These are phyloP conservation scores for Enteromius fasciolatus DNA, from an alignment of 2,797 vertebrate genomes.

Conservation along the genomic window DNA sequence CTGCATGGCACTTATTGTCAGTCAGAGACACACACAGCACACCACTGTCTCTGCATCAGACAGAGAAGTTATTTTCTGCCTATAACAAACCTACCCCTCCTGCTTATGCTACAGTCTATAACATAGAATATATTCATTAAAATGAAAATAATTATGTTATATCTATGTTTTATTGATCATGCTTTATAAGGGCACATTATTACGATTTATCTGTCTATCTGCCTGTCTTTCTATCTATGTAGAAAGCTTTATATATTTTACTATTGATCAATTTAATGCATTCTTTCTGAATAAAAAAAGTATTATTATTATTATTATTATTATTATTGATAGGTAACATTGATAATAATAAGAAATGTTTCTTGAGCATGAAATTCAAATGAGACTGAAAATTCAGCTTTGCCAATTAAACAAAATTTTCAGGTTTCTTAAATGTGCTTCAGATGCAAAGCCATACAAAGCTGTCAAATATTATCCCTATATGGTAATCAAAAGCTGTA, in stretches of 20 bases:
- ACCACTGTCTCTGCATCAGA: background rate
- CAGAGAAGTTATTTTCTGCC: background rate
- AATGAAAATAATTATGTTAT: background rate
- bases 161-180: background rate
- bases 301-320: background rate
- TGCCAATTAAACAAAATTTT: background rate
- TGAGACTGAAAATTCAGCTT: background rate
- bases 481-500: background rate
- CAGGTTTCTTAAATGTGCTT: background rate
- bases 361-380: background rate
- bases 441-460: background rate
- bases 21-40: slow-evolving; percentile 24
- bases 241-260: no score
- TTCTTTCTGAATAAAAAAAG: background rate
- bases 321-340: background rate
- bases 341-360: background rate
- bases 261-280: background rate
- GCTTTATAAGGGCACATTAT: background rate
- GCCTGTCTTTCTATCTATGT: background rate
- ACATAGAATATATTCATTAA: background rate
- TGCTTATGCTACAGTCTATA: background rate
- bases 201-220: background rate
- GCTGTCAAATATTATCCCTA: background rate
- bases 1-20: slow-evolving; percentile 15
- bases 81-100: background rate